Evolutionary conservation across 2,113 vertebrate species (phyloP).

Genomic region (Nettapus auritus): DNA sequence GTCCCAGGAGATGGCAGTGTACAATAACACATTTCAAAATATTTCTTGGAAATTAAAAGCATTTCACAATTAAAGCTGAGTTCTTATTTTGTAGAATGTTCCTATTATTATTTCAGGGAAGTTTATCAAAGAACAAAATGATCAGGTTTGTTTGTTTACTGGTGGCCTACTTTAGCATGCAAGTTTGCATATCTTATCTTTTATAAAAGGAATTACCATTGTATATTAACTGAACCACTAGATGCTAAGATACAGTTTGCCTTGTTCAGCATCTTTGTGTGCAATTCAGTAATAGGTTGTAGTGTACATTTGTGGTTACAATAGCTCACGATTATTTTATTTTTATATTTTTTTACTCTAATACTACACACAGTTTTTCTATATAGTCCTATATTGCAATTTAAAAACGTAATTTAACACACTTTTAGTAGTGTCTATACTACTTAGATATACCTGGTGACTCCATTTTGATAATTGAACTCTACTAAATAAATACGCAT

Average conservation of each 20-base stretch:
- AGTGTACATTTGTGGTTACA: neutral
- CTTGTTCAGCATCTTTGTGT: constrained; percentile 4
- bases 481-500: neutral
- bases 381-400: neutral
- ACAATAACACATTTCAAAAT: constrained; percentile 37
- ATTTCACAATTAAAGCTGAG: constrained; percentile 20
- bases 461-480: neutral
- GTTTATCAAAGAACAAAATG: neutral
- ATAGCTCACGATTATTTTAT: neutral
- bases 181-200: neutral
- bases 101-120: neutral
- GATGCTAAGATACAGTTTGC: neutral
- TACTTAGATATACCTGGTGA: neutral
- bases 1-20: constrained; percentile 57
- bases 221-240: neutral
- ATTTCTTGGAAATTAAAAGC: neutral
- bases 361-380: neutral
- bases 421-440: neutral
- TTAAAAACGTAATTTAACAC: neutral
- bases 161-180: neutral
- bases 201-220: neutral
- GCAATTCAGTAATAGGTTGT: neutral
- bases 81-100: neutral
- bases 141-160: neutral
- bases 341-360: neutral